A percentile compares a stretch with the other conserved stretches of the same genome.
phyloP scores from a whole-genome alignment of 1,140 invertebrate species.

The Asobara japonica region DNA sequence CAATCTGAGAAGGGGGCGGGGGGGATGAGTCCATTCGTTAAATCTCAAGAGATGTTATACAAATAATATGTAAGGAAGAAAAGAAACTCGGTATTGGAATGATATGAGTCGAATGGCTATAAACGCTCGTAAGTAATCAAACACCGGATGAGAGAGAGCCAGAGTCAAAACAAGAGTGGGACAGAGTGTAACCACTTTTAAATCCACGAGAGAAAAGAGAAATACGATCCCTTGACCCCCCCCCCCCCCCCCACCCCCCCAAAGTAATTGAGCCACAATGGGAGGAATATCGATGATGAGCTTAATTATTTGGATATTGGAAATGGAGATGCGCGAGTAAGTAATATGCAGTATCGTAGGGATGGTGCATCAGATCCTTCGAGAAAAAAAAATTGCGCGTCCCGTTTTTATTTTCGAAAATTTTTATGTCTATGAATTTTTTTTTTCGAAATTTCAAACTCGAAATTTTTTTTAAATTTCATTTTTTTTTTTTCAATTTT shows the following conservation, averaged over 20 bases:
- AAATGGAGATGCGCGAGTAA: conserved; percentile 3
- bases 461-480: no score
- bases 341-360: no score
- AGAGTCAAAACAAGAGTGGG: conserved; percentile 60
- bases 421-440: no score
- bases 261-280: neutral
- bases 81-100: neutral
- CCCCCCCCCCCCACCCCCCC: no score
- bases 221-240: neutral
- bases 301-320: no score
- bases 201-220: neutral
- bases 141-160: conserved; percentile 62
- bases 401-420: no score
- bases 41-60: conserved; percentile 23
- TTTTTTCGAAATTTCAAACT: no score
- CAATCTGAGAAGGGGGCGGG: neutral
- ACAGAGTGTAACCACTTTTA: neutral
- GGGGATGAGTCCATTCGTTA: neutral
- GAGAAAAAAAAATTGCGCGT: no score
- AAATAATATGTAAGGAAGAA: conserved; percentile 19
- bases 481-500: no score
- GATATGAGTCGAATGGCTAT: conserved; percentile 40
- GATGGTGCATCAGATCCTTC: no score
- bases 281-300: no score
- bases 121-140: conserved; percentile 49